Evolutionary conservation across 2,113 vertebrate species (phyloP), one percentile per base, ranked within the genome.

Genomic region (Lathamus discolor): DNA sequence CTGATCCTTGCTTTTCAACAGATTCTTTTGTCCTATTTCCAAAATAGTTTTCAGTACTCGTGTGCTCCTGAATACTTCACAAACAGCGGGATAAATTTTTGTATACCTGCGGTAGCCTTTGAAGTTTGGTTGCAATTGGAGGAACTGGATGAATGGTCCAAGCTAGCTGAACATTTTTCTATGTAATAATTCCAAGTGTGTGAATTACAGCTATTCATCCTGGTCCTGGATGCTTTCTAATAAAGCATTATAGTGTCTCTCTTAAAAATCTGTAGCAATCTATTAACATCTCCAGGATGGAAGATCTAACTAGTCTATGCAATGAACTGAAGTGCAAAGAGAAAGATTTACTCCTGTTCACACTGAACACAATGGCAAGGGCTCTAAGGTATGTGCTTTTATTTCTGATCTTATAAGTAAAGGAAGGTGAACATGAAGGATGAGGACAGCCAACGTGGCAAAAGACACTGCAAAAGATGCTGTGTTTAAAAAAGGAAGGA

Each of bases 391-490:
- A 84, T 52, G 11, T 8, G 19, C 19, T 94, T 95, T 95, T 48
- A 87, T 95, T 70, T 80, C 67, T 80, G 59, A 80, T 69, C 66
- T 88, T 63, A 37, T 29, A 78, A 93, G 85, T 70, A 89, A 92
- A 80, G 84, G 44, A 87, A 91, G 78, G 28, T 27, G 28, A 29
- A 90, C 22, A 88, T 77, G 78, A 94, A 94, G 90, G 74, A 3
- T 0, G 0, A 46, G 11, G 37, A 80, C 57, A 87, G 37, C 57
- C 67, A 85, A 0, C 0, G 0, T 2, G 13, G 62, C 37, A 66
- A 82, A 72, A 93, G 51, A 24, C 33, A 22, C 3, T 11, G 59
- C 18, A 82, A 46, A 92, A 80, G 66, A 75, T 37, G 29, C 48
- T 92, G 83, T 48, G 83, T 88, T 67, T 78, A 68, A 81, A 92